phyloP scores from a whole-genome alignment of 2,797 vertebrate genomes.

The Menidia menidia region DNA sequence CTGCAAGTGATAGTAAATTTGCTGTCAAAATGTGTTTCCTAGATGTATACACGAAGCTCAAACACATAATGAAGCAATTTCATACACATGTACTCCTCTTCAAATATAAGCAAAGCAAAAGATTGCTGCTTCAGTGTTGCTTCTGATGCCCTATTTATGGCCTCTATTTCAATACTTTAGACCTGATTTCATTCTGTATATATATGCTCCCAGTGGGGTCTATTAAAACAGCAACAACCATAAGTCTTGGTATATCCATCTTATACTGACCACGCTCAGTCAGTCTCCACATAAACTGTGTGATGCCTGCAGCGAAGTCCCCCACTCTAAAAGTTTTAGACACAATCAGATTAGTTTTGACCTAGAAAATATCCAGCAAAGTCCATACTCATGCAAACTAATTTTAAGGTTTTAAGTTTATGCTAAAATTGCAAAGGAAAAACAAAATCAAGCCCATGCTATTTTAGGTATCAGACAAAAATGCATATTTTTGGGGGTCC shows the following conservation, averaged over 20 bases:
- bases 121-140: constrained; percentile 17
- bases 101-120: constrained; percentile 21
- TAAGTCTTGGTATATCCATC: constrained; percentile 63
- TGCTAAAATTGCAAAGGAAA: no score
- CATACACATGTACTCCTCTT: constrained; percentile 17
- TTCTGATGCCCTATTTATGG: constrained; percentile 48
- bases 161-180: constrained; percentile 59
- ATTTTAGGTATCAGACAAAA: neutral
- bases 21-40: constrained; percentile 19
- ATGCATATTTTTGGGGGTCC: neutral
- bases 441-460: no score
- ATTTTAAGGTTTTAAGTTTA: neutral
- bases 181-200: constrained; percentile 51
- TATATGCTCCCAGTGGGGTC: constrained; percentile 56
- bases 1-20: constrained; percentile 24
- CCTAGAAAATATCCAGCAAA: neutral
- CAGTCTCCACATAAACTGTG: constrained; percentile 28
- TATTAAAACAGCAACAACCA: constrained; percentile 66
- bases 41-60: constrained; percentile 31
- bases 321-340: constrained; percentile 31
- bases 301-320: constrained; percentile 33
- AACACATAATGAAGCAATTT: constrained; percentile 35
- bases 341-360: constrained; percentile 12
- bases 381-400: neutral
- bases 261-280: constrained; percentile 54